Evolutionary conservation across 2,113 vertebrate genomes (phyloP), one percentile per base, ranked within the genome.

Genomic region (Embiotoca jacksoni): DNA sequence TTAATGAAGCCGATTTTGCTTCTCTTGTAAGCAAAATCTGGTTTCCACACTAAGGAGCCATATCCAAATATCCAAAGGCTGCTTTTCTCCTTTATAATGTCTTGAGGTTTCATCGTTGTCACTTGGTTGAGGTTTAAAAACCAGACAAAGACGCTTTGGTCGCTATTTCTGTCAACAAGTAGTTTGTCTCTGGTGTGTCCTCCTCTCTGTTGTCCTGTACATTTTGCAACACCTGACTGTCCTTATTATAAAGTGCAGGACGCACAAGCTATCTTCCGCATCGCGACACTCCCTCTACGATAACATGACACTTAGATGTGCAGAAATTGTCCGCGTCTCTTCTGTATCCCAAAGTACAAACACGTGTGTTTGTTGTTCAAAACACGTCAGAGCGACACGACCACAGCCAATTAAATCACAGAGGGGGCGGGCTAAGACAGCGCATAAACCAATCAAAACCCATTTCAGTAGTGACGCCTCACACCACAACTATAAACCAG

Each of bases 1-100:
- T 92, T 94, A 71, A 99, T 96, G 83, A 94, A 96, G 30, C 98
- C 98, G 67, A 98, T 91, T 46, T 93, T 94, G 75, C 96, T 95
- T 78, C 93, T 95, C 50, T 94, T 96, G 89, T 94, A 97, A 54
- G 90, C 88, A 83, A 99, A 99, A 67, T 95, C 96, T 0, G 98
- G 97, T 73, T 96, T 96, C 98, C 98, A 99, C 37, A 98, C 96
- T 63, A 98, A 92, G 4, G 98, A 99, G 35, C 98, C 97, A 75
- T 99, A 99, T 2, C 97, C 98, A 86, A 98, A 99, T 76, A 99
- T 96, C 97, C 97, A 99, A 67, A 98, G 31, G 78, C 78, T 93
- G 53, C 41, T 81, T 14, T 87, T 94, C 5, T 72, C 90, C 30
- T 83, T 49, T 0, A 85, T 15, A 6, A 89, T 64, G 8, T 94